phyloP scores from a whole-genome alignment of 1,140 invertebrate genomes.

The Drosophila micromelanica region DNA sequence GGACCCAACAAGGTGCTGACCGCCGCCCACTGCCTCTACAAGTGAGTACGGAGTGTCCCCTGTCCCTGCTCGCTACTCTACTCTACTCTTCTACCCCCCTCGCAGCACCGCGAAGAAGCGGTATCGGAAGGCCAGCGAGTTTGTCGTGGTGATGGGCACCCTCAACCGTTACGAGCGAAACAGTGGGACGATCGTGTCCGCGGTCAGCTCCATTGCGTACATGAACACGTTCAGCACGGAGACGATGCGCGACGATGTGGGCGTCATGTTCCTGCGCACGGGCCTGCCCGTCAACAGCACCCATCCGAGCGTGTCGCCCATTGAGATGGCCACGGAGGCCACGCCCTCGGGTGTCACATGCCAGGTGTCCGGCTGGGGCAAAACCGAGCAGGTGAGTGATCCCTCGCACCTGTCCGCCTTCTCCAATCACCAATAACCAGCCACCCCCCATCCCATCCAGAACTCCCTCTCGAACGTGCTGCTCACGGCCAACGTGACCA shows the following conservation, averaged over 20 bases:
- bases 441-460: slow-evolving; percentile 21
- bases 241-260: slow-evolving; percentile 79
- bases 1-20: slow-evolving; percentile 82
- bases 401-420: neutral
- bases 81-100: neutral
- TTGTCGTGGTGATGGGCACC: slow-evolving; percentile 76
- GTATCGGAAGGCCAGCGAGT: slow-evolving; percentile 69
- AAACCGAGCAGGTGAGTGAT: slow-evolving; percentile 60
- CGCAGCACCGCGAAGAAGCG: slow-evolving; percentile 60
- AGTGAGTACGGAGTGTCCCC: slow-evolving; percentile 55
- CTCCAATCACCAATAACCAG: too few species aligned
- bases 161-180: slow-evolving; percentile 69
- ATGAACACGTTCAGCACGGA: slow-evolving; percentile 79
- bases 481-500: slow-evolving; percentile 69
- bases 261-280: slow-evolving; percentile 63
- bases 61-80: too few species aligned
- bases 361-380: slow-evolving; percentile 79
- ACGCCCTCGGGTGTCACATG: slow-evolving; percentile 53
- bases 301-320: slow-evolving; percentile 58
- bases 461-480: slow-evolving; percentile 57
- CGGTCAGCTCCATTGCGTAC: slow-evolving; percentile 75
- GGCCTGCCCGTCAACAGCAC: slow-evolving; percentile 24
- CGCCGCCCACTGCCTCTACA: slow-evolving; percentile 85
- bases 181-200: slow-evolving; percentile 68
- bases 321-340: slow-evolving; percentile 46